These are phyloP conservation scores for Erebia ligea DNA, from an alignment of 2,888 invertebrate genomes.

Conservation along the genomic window DNA sequence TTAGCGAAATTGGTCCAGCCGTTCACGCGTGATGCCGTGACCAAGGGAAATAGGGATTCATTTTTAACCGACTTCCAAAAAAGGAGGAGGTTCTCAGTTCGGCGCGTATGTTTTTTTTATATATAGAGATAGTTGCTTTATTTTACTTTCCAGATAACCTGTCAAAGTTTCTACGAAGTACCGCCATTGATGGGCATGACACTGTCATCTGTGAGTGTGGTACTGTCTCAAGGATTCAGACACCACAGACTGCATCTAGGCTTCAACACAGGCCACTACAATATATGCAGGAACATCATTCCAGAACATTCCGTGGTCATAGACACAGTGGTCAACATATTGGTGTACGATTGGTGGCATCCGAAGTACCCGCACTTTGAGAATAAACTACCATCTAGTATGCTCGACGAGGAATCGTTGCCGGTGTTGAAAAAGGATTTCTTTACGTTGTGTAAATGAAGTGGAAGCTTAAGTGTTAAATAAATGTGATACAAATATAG, in stretches of 20 bases:
- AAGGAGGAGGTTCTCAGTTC: no score
- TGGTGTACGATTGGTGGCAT: constrained; percentile 86
- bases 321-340: constrained; percentile 61
- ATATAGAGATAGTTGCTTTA: background rate
- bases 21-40: no score
- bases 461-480: constrained; percentile 41
- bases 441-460: constrained; percentile 46
- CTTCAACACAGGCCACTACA: constrained; percentile 65
- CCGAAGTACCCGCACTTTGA: constrained; percentile 73
- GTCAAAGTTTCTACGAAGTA: constrained; percentile 79
- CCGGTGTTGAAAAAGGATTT: constrained; percentile 63
- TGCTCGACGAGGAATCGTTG: constrained; percentile 56
- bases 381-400: constrained; percentile 51
- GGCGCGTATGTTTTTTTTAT: no score
- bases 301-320: constrained; percentile 63
- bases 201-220: constrained; percentile 79
- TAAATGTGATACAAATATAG: constrained; percentile 31
- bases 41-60: no score
- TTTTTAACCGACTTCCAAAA: no score
- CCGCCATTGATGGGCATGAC: constrained; percentile 85
- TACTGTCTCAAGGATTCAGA: constrained; percentile 79
- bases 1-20: no score
- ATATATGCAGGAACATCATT: constrained; percentile 55
- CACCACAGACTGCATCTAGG: constrained; percentile 81
- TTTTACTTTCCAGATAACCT: constrained; percentile 75